phyloP scores from a whole-genome alignment of 2,888 invertebrate species.

The Nymphalis urticae region DNA sequence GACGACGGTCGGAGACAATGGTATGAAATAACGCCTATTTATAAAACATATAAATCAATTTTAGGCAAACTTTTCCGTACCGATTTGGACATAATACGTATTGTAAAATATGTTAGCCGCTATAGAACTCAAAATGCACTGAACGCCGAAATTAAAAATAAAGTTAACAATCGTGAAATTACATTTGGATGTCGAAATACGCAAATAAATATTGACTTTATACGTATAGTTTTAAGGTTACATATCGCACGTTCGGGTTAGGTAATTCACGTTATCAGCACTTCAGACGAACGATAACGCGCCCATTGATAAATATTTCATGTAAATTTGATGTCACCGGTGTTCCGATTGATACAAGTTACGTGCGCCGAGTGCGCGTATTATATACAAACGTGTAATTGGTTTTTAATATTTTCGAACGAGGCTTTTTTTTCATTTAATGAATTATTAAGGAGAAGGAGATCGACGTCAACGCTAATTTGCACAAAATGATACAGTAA shows the following conservation, averaged over 20 bases:
- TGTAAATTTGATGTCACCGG: background rate
- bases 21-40: slow-evolving; percentile 1
- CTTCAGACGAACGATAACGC: background rate
- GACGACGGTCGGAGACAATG: background rate
- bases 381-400: background rate
- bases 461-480: no score
- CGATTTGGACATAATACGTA: background rate
- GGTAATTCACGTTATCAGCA: background rate
- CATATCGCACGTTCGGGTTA: background rate
- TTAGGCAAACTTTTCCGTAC: background rate
- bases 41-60: background rate
- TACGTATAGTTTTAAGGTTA: background rate
- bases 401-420: no score
- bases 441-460: no score
- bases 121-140: background rate
- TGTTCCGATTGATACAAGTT: background rate
- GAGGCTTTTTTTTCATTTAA: no score
- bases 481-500: no score
- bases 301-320: background rate
- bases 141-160: no score
- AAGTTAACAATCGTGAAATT: slow-evolving; percentile 11
- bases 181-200: background rate
- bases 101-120: background rate
- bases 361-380: background rate
- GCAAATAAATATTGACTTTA: background rate